Evolutionary conservation across 2,797 vertebrate genomes (phyloP), one percentile per base, ranked within the genome.

Genomic region (Chanos chanos): DNA sequence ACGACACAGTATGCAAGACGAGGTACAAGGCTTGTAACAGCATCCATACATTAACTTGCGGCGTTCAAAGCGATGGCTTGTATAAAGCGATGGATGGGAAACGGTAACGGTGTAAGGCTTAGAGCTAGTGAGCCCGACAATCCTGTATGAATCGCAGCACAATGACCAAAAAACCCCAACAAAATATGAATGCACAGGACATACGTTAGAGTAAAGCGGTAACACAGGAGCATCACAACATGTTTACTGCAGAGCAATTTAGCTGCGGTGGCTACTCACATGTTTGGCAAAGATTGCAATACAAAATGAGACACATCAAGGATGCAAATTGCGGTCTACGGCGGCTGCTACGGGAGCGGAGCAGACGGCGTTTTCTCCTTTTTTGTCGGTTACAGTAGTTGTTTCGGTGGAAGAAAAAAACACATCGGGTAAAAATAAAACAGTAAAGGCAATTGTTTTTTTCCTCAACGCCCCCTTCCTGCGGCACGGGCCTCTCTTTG

Each of bases 401-500:
- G 73, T 68, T 49, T 73, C 64, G 50, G 72, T 59, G 65, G 53
- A 68, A 68, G 49, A 67, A 70, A 72, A 77, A 61, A 45, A 65
- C 72, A 49, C 62, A 74, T 68, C 76, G 83, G 79, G 78, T 80
- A 59, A 65, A 56, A 79, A 71, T 62, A 75, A 73, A 78, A 80
- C 74, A 73, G 77, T 70, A 73, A 73, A 80, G 81, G 48, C 80
- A 83, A 64, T 82, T 86, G 59, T 79, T 81, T 85, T n/a, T 67
- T 37, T 30, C 36, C 50, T 62, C 57, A 75, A 85, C 85, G 82
- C 84, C 87, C 87, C 85, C 85, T 84, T 84, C 82, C 89, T 86
- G 89, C 89, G 88, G 84, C 88, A 86, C 84, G 88, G 90, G 89
- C 89, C 90, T 89, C 82, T 83, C 81, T 77, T 78, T 91, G 90